Evolutionary conservation across 2,888 invertebrate genomes (phyloP).

Genomic region (Amblyjoppa proteus): DNA sequence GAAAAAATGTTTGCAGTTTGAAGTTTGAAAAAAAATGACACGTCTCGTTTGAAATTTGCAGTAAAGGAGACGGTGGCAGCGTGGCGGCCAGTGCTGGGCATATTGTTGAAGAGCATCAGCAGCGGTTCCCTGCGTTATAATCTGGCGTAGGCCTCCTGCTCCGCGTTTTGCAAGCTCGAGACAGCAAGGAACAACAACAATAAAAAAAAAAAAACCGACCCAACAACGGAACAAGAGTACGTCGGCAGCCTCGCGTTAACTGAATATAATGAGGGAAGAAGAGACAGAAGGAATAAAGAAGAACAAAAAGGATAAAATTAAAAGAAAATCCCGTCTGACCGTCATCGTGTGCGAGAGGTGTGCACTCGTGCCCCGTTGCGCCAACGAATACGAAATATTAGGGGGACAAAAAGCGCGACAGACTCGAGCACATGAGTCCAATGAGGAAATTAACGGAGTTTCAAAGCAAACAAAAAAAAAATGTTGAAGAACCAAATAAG

Average conservation of each 20-base stretch:
- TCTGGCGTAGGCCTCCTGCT: constrained; percentile 84
- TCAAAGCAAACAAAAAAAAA: constrained; percentile 29
- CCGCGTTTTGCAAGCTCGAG: constrained; percentile 70
- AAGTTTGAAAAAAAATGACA: not conserved
- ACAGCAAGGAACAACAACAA: constrained; percentile 56
- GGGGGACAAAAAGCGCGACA: constrained; percentile 5
- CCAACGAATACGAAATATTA: constrained; percentile 38
- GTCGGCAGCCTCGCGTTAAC: constrained; percentile 36
- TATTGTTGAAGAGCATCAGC: constrained; percentile 79
- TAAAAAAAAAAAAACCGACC: constrained; percentile 37
- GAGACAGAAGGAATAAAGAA: constrained; percentile 50
- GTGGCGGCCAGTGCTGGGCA: constrained; percentile 83
- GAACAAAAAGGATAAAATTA: constrained; percentile 44
- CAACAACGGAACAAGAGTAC: constrained; percentile 50
- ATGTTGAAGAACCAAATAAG: constrained; percentile 5
- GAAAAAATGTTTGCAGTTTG: not conserved
- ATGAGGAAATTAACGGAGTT: constrained; percentile 14
- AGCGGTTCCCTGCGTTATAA: constrained; percentile 79
- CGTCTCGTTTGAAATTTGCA: constrained; percentile 79
- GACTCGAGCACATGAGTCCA: constrained; percentile 45
- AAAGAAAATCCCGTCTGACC: constrained; percentile 59
- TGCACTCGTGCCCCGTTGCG: constrained; percentile 52
- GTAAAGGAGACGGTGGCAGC: constrained; percentile 88
- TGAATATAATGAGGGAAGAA: constrained; percentile 43
- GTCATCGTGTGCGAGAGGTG: constrained; percentile 58